These are phyloP conservation scores for Geophilus truncorum DNA, from an alignment of 2,888 invertebrate genomes.

Conservation along the genomic window DNA sequence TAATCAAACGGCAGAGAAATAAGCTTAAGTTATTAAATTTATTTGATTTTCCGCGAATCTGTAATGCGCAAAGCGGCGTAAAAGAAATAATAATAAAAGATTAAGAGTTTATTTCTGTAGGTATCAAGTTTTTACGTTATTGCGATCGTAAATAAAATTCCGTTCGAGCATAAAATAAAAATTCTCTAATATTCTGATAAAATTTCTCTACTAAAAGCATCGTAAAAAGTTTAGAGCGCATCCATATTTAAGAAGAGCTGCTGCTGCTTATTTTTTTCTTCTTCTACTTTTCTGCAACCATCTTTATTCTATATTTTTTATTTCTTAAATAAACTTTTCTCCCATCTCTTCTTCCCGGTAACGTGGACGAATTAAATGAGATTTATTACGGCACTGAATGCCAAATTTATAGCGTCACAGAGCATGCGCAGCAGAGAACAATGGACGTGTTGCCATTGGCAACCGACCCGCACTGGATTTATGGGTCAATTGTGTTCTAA, in stretches of 20 bases:
- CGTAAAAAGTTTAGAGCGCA: background rate
- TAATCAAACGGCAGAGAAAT: no score
- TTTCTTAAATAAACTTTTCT: constrained; percentile 10
- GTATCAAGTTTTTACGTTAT: background rate
- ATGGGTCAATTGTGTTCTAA: background rate
- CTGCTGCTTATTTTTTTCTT: background rate
- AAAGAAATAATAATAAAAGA: background rate
- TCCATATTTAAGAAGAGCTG: background rate
- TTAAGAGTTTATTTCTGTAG: background rate
- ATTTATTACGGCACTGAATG: constrained; percentile 4
- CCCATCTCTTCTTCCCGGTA: background rate
- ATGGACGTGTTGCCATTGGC: background rate
- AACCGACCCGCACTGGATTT: background rate
- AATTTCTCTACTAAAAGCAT: background rate
- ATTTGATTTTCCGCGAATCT: no score
- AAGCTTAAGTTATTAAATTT: no score
- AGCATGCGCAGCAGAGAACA: background rate
- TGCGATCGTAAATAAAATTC: background rate
- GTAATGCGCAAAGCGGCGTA: no score
- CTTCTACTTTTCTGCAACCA: background rate
- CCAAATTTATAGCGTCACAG: constrained; percentile 2
- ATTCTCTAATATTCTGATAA: background rate
- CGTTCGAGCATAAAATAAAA: background rate
- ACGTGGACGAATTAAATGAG: constrained; percentile 2
- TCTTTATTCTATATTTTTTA: background rate